Conservation (phyloP, 1,140 invertebrate genomes). For the Apis dorsata region DNA sequence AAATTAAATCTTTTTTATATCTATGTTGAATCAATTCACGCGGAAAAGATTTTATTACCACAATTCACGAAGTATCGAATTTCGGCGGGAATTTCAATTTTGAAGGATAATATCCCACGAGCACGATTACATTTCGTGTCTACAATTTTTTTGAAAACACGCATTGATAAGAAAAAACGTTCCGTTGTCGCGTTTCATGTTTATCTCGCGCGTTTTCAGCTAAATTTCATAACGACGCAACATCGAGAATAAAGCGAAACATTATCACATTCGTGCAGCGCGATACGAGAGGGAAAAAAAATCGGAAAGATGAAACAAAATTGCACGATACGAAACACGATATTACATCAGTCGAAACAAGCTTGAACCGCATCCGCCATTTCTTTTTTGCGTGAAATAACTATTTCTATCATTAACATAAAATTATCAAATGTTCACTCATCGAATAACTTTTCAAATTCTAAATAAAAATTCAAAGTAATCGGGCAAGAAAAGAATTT, state of each 20-base stretch:
- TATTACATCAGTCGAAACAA: neutral
- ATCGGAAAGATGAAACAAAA: neutral
- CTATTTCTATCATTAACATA: too few relatives aligned
- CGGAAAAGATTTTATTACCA: neutral
- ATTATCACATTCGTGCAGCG: neutral
- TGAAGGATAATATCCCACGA: neutral
- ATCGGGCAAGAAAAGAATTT: neutral
- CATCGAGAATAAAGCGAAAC: neutral
- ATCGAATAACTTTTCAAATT: too few relatives aligned
- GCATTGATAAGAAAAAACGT: neutral
- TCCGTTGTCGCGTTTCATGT: neutral
- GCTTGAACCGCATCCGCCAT: neutral
- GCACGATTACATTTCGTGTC: neutral
- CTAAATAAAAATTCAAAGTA: too few relatives aligned
- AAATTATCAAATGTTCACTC: neutral
- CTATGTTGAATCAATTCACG: neutral
- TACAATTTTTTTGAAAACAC: neutral
- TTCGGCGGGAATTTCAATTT: neutral
- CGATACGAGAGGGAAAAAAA: neutral
- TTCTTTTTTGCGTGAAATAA: neutral
- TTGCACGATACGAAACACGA: neutral
- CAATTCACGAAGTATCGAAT: neutral
- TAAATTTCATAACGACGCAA: neutral
- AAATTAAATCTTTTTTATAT: neutral
- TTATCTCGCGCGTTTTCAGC: slow-evolving; percentile 4